Conservation (phyloP, 2,113 vertebrate genomes). For the Daboia siamensis region DNA sequence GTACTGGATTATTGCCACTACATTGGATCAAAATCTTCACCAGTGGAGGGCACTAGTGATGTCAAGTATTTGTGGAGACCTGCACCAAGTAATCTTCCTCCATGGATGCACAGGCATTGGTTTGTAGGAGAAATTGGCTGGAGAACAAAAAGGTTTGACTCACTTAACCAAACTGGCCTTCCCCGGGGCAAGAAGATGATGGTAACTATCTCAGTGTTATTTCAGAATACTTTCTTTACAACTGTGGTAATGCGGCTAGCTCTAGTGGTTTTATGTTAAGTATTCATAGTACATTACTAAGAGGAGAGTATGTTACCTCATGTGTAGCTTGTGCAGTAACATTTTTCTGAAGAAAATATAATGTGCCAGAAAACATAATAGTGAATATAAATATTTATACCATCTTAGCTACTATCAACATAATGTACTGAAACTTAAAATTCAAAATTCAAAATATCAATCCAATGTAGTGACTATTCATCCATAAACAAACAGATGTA, state of each 20-base stretch:
- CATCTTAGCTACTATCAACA: not conserved
- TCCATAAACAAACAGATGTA: not conserved
- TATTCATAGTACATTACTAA: not conserved
- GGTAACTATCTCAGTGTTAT: constrained; percentile 53
- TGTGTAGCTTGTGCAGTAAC: not conserved
- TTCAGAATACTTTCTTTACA: not conserved
- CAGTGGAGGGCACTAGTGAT: constrained; percentile 64
- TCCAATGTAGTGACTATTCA: not conserved
- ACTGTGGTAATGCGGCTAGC: not conserved
- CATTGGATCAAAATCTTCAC: constrained; percentile 55
- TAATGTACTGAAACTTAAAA: not conserved
- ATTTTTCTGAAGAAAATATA: not conserved
- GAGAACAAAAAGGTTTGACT: constrained; percentile 63
- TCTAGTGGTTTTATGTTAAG: not conserved
- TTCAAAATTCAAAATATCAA: not conserved
- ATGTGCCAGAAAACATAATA: not conserved
- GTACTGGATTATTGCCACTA: constrained; percentile 52
- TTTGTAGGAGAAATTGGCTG: constrained; percentile 70
- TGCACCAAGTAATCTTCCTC: constrained; percentile 2
- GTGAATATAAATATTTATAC: not conserved
- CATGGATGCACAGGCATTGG: constrained; percentile 39
- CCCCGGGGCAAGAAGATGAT: constrained; percentile 68
- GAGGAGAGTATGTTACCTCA: not conserved
- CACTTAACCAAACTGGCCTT: constrained; percentile 61
- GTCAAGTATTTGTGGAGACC: constrained; percentile 65